Evolutionary conservation across 2,888 invertebrate species (phyloP).

Genomic region (Tetanocera ferruginea): DNA sequence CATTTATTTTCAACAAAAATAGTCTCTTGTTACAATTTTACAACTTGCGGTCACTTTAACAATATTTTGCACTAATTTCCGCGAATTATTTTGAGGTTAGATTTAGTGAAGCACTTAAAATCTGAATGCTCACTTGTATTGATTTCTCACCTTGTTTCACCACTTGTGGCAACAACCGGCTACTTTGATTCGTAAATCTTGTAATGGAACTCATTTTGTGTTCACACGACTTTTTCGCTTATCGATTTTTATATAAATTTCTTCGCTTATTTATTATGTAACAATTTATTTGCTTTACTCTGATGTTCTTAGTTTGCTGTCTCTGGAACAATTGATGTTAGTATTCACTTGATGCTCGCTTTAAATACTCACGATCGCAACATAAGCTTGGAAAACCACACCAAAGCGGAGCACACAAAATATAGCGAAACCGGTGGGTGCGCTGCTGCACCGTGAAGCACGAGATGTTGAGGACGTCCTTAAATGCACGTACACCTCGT

Average conservation of each 20-base stretch:
- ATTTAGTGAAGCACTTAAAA: too few species aligned
- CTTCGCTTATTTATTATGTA: conserved; percentile 39
- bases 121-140: neutral
- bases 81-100: too few species aligned
- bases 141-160: conserved; percentile 58
- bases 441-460: neutral
- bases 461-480: conserved; percentile 40
- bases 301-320: conserved; percentile 43
- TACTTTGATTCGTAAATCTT: conserved; percentile 53
- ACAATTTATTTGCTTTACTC: conserved; percentile 32
- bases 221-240: conserved; percentile 33
- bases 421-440: neutral
- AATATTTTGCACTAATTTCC: too few species aligned
- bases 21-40: too few species aligned
- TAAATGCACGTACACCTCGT: conserved; percentile 45
- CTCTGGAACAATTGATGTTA: conserved; percentile 20
- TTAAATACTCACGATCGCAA: conserved; percentile 22
- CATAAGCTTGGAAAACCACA: neutral
- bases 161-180: conserved; percentile 56
- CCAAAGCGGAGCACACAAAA: conserved; percentile 7
- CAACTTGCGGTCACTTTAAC: neutral
- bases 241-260: conserved; percentile 10
- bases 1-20: neutral
- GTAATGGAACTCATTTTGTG: conserved; percentile 55
- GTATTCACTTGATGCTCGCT: conserved; percentile 4